Evolutionary conservation across 1,140 invertebrate species (phyloP), one percentile per base, ranked within the genome.

Genomic region (Epicauta chinensis): DNA sequence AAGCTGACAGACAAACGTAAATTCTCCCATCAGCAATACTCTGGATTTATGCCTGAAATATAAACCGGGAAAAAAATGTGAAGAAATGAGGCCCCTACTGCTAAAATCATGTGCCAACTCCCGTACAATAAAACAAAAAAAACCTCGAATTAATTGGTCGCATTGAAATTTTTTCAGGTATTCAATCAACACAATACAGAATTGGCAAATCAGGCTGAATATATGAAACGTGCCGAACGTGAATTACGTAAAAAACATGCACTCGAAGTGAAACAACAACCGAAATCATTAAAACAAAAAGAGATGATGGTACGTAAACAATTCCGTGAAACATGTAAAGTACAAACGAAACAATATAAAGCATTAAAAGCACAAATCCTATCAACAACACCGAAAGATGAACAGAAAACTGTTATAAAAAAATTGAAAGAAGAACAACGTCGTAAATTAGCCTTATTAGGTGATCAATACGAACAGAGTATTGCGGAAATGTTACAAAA

Each of bases 401-500:
- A 98, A 70, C 95, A 98, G 66, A 98, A 98, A 73, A 76, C 84
- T 60, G 89, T 95, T 35, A 94, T 95, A 67, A 97, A 98, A 70
- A 93, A 94, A 71, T 76, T 99, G 52, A 99, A 99, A 69, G 96
- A 99, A 63, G 97, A 99, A 71, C 97, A 99, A 69, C 81, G 93
- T 67, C 80, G 96, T 56, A 99, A 99, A 73, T 76, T 99, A 58
- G 94, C 96, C 37, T 77, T 97, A 55, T 75, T 99, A 14, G 96
- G 93, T 39, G 94, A 98, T 72, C 97, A 99, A 75, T 99, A 99
- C 74, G 96, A 99, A 73, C 91, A 94, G 72, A 98, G 92, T 74
- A 99, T 99, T 71, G 88, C 92, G 23, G 95, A 98, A 69, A 98
- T 99, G 94, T 79, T 98, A 56, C 95, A 98, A 75, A 98, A 98